phyloP scores from a whole-genome alignment of 2,113 vertebrate genomes.

The Cettia cetti region DNA sequence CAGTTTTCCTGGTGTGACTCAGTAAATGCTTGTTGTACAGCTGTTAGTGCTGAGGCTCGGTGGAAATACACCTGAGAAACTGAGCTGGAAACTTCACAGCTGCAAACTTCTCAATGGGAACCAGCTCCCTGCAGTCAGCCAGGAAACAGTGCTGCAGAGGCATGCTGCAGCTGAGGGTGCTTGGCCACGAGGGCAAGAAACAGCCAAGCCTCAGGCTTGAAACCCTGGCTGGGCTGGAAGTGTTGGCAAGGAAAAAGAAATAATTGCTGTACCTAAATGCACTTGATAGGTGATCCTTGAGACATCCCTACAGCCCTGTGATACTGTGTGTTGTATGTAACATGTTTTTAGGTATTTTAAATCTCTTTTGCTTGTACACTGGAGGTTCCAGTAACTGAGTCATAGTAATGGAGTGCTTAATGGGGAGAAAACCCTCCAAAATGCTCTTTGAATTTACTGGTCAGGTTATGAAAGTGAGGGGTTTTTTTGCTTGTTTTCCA shows the following conservation, averaged over 20 bases:
- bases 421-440: background rate
- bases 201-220: background rate
- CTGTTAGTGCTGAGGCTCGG: background rate
- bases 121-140: background rate
- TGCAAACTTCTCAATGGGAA: background rate
- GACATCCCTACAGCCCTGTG: background rate
- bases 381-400: background rate
- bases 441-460: background rate
- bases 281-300: background rate
- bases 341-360: background rate
- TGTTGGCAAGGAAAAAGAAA: background rate
- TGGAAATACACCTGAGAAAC: background rate
- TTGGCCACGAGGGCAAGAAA: background rate
- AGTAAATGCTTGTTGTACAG: background rate
- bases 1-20: background rate
- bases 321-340: background rate
- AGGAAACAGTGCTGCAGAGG: background rate
- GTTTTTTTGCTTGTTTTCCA: background rate
- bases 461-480: background rate
- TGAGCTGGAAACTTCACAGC: background rate
- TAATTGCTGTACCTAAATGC: background rate
- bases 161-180: no score
- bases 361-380: background rate
- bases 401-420: background rate
- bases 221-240: background rate